These are phyloP conservation scores for Pandion haliaetus DNA, from an alignment of 2,113 vertebrate species.

Conservation along the genomic window DNA sequence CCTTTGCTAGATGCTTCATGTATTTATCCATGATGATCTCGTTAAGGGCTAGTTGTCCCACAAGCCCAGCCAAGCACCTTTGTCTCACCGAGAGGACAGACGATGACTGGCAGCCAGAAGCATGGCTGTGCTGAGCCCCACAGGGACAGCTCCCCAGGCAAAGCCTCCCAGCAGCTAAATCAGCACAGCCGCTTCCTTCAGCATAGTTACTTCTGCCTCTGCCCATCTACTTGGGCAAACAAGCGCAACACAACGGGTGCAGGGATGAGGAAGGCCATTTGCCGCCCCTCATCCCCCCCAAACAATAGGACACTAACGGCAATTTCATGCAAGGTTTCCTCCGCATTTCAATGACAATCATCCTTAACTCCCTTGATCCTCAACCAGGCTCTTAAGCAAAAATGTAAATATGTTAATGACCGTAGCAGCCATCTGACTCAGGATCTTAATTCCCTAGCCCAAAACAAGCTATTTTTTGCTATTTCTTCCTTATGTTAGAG, in stretches of 20 bases:
- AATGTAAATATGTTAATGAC: constrained; percentile 67
- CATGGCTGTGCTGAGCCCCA: neutral
- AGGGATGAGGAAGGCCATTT: neutral
- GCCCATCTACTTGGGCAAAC: constrained; percentile 28
- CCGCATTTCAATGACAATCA: constrained; percentile 68
- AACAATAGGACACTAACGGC: constrained; percentile 67
- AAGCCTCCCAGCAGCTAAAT: neutral
- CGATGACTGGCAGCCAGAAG: neutral
- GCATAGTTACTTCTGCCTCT: neutral
- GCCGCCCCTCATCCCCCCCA: neutral
- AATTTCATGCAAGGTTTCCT: constrained; percentile 79
- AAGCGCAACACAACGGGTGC: neutral
- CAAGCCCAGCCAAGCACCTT: neutral
- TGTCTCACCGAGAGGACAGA: neutral
- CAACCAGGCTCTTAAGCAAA: constrained; percentile 58
- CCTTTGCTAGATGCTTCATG: constrained; percentile 42
- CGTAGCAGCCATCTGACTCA: constrained; percentile 33
- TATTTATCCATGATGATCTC: constrained; percentile 25
- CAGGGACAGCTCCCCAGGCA: neutral
- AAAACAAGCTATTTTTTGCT: neutral
- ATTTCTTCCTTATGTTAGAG: neutral
- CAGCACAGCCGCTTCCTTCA: neutral
- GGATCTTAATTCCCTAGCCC: constrained; percentile 15
- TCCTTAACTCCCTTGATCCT: constrained; percentile 56
- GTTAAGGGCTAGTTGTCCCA: neutral